phyloP scores from a whole-genome alignment of 2,797 vertebrate genomes.

The Trematomus bernacchii region DNA sequence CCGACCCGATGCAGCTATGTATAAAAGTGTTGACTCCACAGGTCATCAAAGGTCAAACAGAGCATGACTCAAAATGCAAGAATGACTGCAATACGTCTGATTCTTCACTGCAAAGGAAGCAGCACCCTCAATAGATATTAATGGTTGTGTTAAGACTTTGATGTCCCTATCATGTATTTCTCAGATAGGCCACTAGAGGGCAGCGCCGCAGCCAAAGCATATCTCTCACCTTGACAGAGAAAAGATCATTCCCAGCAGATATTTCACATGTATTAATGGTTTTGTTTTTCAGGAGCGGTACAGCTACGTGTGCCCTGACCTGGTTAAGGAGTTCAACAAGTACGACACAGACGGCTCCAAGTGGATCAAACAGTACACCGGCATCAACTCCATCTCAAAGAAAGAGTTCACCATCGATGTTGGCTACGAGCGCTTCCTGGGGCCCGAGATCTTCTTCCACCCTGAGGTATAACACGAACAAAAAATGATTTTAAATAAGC shows the following conservation, averaged over 20 bases:
- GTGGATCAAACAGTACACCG: conserved; percentile 99
- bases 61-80: not conserved
- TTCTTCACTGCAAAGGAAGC: conserved; percentile 11
- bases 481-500: too few species aligned
- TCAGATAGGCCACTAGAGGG: conserved; percentile 52
- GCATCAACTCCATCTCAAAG: conserved; percentile 95
- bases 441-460: conserved; percentile 99
- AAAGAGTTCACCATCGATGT: conserved; percentile 98
- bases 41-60: not conserved
- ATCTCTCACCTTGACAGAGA: not conserved
- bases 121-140: not conserved
- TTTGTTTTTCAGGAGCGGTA: conserved; percentile 90
- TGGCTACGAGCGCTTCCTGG: conserved; percentile 97
- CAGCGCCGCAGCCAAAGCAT: conserved; percentile 12
- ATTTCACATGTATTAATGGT: not conserved
- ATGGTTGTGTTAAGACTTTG: not conserved
- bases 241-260: not conserved
- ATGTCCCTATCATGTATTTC: conserved; percentile 3
- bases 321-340: conserved; percentile 98
- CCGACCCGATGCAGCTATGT: not conserved
- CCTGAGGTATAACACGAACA: conserved; percentile 82
- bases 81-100: not conserved
- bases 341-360: conserved; percentile 97
- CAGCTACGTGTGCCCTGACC: conserved; percentile 98
- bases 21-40: not conserved